Evolutionary conservation across 2,797 vertebrate genomes (phyloP).

Genomic region (Bucorvus abyssinicus): DNA sequence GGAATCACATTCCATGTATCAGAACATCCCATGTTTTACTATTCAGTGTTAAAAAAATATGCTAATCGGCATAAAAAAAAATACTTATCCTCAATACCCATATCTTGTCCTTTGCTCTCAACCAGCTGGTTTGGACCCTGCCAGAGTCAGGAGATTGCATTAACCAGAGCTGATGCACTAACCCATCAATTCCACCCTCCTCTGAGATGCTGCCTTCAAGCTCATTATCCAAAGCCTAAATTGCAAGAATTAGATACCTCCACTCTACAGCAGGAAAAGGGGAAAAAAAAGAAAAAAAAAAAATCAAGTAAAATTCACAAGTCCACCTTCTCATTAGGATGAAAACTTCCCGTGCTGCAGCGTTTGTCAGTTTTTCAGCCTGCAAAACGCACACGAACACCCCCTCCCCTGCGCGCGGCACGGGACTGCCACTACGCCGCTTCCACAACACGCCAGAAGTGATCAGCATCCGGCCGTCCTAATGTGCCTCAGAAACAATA

Average conservation of each 20-base stretch:
- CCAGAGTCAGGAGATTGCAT: not conserved
- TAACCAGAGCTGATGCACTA: not conserved
- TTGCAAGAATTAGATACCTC: slow-evolving; percentile 20
- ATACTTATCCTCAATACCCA: not conserved
- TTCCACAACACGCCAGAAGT: slow-evolving; percentile 18
- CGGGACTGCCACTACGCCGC: not conserved
- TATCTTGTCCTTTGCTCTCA: not conserved
- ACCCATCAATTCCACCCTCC: not conserved
- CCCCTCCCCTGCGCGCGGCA: not conserved
- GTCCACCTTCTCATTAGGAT: slow-evolving; percentile 7
- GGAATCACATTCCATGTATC: not conserved
- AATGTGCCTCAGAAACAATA: slow-evolving; percentile 52
- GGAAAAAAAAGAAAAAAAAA: not conserved
- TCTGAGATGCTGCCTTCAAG: slow-evolving; percentile 5
- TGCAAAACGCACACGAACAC: not conserved
- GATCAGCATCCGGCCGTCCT: slow-evolving; percentile 48
- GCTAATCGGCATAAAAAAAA: not conserved
- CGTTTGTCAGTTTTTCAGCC: not conserved
- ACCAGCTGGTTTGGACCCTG: not conserved
- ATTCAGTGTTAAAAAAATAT: not conserved
- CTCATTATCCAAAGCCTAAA: slow-evolving; percentile 42
- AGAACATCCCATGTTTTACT: not conserved
- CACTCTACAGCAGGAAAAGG: not conserved
- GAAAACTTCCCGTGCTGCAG: slow-evolving; percentile 42
- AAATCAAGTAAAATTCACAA: slow-evolving; percentile 1